Evolutionary conservation across 2,113 vertebrate genomes (phyloP), one percentile per base, ranked within the genome.

Genomic region (Neolamprologus tretocephalus): DNA sequence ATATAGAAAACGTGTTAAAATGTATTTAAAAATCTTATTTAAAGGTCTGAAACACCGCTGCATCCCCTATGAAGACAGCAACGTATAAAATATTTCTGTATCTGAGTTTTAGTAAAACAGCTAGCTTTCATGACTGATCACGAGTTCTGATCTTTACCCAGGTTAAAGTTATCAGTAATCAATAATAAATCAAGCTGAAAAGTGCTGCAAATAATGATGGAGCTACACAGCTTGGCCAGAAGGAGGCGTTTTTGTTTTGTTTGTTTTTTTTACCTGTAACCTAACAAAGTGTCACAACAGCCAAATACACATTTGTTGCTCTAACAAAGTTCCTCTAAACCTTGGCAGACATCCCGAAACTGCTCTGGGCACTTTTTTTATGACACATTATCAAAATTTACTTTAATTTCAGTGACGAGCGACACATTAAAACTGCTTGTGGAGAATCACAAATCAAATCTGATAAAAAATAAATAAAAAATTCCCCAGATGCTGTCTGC

Each of bases 301-400:
- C 63, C 35, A 68, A 68, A 68, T 14, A 21, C 35, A 6, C 35
- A 21, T 71, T 40, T 71, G 12, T 23, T 42, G 66, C 66, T 42
- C 35, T 42, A 42, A 21, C 35, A 23, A 71, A 71, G 63, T 68
- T 21, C n/a, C n/a, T 40, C 63, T 68, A 40, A 68, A 63, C 23
- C 23, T 2, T 1, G 0, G 35, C 0, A 68, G 4, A 68, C 63
- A 40, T 23, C 63, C 1, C 0, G 0, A 66, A 37, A 66, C 9
- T 66, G 31, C 63, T 40, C 1, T 37, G 1, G 19, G 63, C 2
- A 68, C 11, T 68, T 71, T 71, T 4, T 23, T 71, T 0, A 0
- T 42, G n/a, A 71, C 0, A 0, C 37, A 16, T 71, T 8, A 68
- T 21, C 11, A 40, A 68, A 21, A 4, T 40, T 23, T 0, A 16